Conservation (phyloP, 2,888 invertebrate species). For the Acholoe squamosa region DNA sequence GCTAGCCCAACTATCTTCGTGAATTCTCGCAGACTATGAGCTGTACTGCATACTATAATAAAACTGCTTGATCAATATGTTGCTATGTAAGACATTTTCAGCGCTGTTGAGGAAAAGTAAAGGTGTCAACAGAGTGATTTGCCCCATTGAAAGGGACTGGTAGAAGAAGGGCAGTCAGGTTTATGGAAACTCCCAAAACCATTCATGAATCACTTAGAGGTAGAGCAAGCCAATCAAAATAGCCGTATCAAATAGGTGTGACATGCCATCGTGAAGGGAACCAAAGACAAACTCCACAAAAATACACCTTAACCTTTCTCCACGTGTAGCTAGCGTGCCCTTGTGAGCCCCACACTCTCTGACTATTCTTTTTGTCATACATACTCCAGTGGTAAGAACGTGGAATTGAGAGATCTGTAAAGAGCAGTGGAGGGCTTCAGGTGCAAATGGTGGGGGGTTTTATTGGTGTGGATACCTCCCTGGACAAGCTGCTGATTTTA, state of each 20-base stretch:
- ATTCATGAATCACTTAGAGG: neutral
- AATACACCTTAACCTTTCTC: neutral
- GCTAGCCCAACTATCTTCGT: no score
- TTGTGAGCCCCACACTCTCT: neutral
- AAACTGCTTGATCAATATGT: no score
- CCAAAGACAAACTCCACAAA: neutral
- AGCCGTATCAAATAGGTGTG: neutral
- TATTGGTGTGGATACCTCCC: neutral
- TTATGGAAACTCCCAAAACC: neutral
- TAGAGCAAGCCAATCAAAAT: slow-evolving; percentile 14
- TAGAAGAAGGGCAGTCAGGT: neutral
- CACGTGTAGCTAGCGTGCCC: neutral
- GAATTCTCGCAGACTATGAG: no score
- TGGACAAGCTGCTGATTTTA: neutral
- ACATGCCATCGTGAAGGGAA: neutral
- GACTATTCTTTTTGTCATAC: slow-evolving; percentile 4
- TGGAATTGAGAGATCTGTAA: neutral
- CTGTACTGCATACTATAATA: no score
- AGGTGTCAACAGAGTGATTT: no score
- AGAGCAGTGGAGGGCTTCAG: neutral
- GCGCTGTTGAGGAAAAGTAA: no score
- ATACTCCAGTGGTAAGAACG: neutral
- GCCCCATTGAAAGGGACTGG: no score
- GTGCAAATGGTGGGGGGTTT: neutral
- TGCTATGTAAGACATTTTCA: no score